phyloP scores from a whole-genome alignment of 2,113 vertebrate species.

The Castor canadensis region DNA sequence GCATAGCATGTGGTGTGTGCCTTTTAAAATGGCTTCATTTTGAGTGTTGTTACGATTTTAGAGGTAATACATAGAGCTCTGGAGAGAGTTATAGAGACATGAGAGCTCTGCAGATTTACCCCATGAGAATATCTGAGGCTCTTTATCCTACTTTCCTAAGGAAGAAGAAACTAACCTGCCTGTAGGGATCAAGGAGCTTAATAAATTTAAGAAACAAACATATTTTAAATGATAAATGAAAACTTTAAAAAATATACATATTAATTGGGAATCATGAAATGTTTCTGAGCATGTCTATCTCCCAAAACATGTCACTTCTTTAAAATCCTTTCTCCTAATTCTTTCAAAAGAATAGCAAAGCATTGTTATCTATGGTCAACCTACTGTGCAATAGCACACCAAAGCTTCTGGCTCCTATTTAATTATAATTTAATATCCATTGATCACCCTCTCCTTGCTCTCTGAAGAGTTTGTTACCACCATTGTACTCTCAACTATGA shows the following conservation, averaged over 20 bases:
- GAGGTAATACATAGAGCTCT: fast-evolving
- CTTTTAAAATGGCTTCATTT: neutral
- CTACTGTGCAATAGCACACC: neutral
- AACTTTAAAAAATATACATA: neutral
- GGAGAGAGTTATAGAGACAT: neutral
- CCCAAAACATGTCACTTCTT: no score
- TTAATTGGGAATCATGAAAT: neutral
- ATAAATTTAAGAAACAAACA: no score
- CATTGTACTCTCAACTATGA: neutral
- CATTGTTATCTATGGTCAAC: neutral
- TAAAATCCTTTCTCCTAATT: neutral
- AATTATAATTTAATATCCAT: no score
- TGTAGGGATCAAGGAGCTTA: neutral
- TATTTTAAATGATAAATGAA: neutral
- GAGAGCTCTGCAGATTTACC: neutral
- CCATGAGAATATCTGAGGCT: neutral
- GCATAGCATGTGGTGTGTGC: fast-evolving
- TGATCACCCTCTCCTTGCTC: no score
- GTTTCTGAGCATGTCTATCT: no score
- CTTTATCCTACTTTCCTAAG: neutral
- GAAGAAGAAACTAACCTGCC: neutral
- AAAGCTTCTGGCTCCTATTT: neutral
- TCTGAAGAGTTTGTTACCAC: no score
- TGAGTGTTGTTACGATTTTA: neutral
- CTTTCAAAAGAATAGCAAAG: no score